Evolutionary conservation across 35 echinoderm and acorn worm species (phyloP).

Genomic region (Acanthaster planci): DNA sequence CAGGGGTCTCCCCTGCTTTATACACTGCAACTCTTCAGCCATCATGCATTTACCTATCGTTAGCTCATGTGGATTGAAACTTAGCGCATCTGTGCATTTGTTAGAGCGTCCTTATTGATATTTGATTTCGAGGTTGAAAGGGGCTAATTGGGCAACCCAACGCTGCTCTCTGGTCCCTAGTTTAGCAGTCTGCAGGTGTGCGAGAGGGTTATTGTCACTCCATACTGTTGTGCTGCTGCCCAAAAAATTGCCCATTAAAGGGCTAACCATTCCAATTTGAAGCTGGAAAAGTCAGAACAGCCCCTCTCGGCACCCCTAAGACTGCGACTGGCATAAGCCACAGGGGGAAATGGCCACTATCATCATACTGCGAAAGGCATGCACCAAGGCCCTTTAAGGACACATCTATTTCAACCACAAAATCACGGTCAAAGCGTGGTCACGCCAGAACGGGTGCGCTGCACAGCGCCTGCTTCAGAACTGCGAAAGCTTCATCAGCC

Average conservation of each 20-base stretch:
- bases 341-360: slow-evolving; percentile 12
- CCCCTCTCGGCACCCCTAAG: slow-evolving; percentile 53
- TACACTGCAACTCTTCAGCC: too few relatives aligned
- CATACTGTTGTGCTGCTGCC: too few relatives aligned
- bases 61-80: too few relatives aligned
- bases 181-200: too few relatives aligned
- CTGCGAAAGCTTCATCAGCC: too few relatives aligned
- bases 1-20: too few relatives aligned
- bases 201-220: slow-evolving; percentile 24
- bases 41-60: too few relatives aligned
- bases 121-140: too few relatives aligned
- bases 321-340: slow-evolving; percentile 53
- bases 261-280: slow-evolving; percentile 49
- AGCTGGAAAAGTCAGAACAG: slow-evolving; percentile 43
- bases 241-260: slow-evolving; percentile 12
- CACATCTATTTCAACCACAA: slow-evolving; percentile 39
- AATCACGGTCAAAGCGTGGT: neutral
- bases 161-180: too few relatives aligned
- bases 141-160: too few relatives aligned
- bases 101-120: too few relatives aligned
- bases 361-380: neutral
- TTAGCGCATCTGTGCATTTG: too few relatives aligned
- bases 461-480: slow-evolving; percentile 5
- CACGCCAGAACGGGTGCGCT: slow-evolving; percentile 34
- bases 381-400: slow-evolving; percentile 39